Conservation (phyloP, 1,140 invertebrate genomes). For the Drosophila dunni region DNA sequence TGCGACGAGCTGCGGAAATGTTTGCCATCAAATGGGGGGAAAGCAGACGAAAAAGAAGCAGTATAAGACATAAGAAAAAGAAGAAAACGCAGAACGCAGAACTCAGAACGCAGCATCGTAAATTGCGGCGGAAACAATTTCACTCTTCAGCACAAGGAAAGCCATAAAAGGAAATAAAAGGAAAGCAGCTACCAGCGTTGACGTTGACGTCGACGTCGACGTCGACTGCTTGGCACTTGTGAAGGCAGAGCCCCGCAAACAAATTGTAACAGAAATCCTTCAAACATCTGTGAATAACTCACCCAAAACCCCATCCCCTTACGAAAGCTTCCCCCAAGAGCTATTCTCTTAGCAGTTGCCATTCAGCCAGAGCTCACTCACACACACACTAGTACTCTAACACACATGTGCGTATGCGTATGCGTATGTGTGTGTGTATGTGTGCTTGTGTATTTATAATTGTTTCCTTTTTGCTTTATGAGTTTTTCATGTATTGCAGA, state of each 20-base stretch:
- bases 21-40: slow-evolving; percentile 69
- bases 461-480: slow-evolving; percentile 77
- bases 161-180: slow-evolving; percentile 77
- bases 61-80: not conserved
- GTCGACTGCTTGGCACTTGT: slow-evolving; percentile 45
- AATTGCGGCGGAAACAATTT: slow-evolving; percentile 81
- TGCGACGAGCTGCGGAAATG: slow-evolving; percentile 80
- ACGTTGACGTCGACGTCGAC: slow-evolving; percentile 17
- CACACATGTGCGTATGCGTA: slow-evolving; percentile 6
- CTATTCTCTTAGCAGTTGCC: slow-evolving; percentile 1
- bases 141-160: slow-evolving; percentile 74
- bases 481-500: slow-evolving; percentile 69
- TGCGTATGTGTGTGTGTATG: slow-evolving; percentile 22
- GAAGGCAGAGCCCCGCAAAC: slow-evolving; percentile 58
- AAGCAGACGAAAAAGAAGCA: slow-evolving; percentile 1
- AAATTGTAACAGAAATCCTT: slow-evolving; percentile 81
- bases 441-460: slow-evolving; percentile 63
- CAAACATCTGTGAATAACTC: slow-evolving; percentile 71
- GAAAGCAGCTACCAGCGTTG: slow-evolving; percentile 42
- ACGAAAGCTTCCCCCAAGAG: not conserved
- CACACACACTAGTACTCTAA: slow-evolving; percentile 6
- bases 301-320: slow-evolving; percentile 8
- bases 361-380: slow-evolving; percentile 20
- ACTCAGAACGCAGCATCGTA: slow-evolving; percentile 58
- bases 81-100: slow-evolving; percentile 3